phyloP scores from a whole-genome alignment of 2,113 vertebrate genomes.

The Zosterops japonicus region DNA sequence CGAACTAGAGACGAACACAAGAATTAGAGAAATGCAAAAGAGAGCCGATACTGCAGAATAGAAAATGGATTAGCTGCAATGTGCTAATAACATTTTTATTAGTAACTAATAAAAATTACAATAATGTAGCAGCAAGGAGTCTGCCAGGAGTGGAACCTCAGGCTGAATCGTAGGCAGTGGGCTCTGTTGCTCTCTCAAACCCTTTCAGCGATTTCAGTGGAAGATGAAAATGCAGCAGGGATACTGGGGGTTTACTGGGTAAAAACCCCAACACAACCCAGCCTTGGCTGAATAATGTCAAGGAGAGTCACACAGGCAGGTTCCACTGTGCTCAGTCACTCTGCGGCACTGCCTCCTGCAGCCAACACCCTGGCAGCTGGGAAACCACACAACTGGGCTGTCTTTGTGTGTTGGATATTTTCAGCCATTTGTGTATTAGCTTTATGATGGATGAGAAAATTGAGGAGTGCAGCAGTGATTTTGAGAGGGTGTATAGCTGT shows the following conservation, averaged over 20 bases:
- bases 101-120: not conserved
- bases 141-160: not conserved
- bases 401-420: not conserved
- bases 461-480: not conserved
- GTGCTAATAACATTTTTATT: not conserved
- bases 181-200: not conserved
- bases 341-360: not conserved
- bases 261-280: not conserved
- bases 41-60: not conserved
- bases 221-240: not conserved
- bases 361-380: not conserved
- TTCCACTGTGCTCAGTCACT: rapidly evolving
- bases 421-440: not conserved
- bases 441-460: not conserved
- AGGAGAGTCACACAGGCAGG: not conserved
- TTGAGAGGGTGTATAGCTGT: not conserved
- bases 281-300: not conserved
- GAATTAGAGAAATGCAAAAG: not conserved
- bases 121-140: not conserved
- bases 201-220: not conserved
- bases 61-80: not conserved
- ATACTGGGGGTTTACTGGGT: not conserved
- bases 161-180: rapidly evolving
- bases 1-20: not conserved
- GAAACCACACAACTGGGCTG: not conserved